Evolutionary conservation across 2,113 vertebrate species (phyloP).

Genomic region (Cyprinodon brontotheroides): DNA sequence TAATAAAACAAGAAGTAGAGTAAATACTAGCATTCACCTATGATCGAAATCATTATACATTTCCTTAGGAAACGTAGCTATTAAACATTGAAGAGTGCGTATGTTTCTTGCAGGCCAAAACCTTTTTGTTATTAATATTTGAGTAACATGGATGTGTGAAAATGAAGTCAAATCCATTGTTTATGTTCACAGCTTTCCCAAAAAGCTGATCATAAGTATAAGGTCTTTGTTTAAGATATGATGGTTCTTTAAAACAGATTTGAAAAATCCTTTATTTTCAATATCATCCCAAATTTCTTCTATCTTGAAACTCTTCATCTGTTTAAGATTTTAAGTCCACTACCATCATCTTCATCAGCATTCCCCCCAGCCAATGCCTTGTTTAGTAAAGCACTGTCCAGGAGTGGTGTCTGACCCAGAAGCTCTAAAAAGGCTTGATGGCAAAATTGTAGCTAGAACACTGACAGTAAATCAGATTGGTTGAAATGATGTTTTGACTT

Average conservation of each 20-base stretch:
- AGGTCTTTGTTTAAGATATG: background rate
- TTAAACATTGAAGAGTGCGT: too few species aligned
- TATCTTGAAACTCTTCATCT: conserved; percentile 69
- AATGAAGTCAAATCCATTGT: background rate
- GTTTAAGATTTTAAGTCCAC: conserved; percentile 48
- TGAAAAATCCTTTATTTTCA: background rate
- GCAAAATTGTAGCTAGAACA: conserved; percentile 66
- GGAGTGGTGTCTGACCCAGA: conserved; percentile 18
- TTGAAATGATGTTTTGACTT: conserved; percentile 67
- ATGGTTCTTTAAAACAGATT: background rate
- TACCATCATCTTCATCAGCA: conserved; percentile 6
- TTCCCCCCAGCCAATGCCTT: conserved; percentile 28
- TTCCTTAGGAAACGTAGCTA: too few species aligned
- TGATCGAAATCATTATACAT: too few species aligned
- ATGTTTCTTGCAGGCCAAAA: too few species aligned
- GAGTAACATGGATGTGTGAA: background rate
- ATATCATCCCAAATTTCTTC: background rate
- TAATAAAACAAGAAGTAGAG: too few species aligned
- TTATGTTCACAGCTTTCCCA: background rate
- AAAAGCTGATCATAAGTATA: background rate
- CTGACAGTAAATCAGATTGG: conserved; percentile 68
- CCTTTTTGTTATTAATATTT: background rate
- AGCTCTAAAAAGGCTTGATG: conserved; percentile 22
- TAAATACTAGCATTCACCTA: too few species aligned
- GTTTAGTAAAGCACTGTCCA: conserved; percentile 3